A percentile compares a stretch with the other conserved stretches of the same genome.
These are phyloP conservation scores for Pagrus major DNA, from an alignment of 2,113 vertebrate species.

Conservation along the genomic window DNA sequence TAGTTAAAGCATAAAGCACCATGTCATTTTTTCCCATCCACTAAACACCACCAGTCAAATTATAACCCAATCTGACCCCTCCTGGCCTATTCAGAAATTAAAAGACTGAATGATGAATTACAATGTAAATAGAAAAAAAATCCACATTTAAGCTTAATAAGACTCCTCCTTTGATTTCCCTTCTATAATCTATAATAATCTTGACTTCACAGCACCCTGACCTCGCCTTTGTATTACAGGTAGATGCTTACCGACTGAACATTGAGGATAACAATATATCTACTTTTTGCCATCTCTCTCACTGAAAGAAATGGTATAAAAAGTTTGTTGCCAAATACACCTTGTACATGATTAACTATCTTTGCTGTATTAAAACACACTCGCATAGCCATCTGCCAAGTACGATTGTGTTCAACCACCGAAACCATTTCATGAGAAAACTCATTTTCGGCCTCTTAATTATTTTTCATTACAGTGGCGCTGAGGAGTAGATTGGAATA, in stretches of 20 bases:
- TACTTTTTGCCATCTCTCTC: slow-evolving; percentile 13
- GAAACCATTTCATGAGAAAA: slow-evolving; percentile 99
- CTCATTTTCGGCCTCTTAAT: slow-evolving; percentile 99
- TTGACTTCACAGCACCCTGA: background rate
- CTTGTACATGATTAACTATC: slow-evolving; percentile 95
- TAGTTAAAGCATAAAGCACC: background rate
- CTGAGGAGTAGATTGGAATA: slow-evolving; percentile 97
- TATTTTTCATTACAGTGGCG: slow-evolving; percentile 99
- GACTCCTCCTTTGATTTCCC: background rate
- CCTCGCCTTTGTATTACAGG: slow-evolving; percentile 2
- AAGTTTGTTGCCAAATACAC: slow-evolving; percentile 89
- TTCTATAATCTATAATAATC: too few species aligned
- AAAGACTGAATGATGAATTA: background rate
- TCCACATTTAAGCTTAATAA: background rate
- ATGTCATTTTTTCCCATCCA: background rate
- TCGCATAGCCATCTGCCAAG: slow-evolving; percentile 93
- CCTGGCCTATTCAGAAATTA: too few species aligned
- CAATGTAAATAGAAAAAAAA: background rate
- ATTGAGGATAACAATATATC: slow-evolving; percentile 14
- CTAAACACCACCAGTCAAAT: background rate
- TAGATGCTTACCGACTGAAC: slow-evolving; percentile 22
- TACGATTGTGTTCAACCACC: slow-evolving; percentile 95
- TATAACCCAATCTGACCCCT: background rate
- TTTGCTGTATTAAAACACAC: slow-evolving; percentile 95
- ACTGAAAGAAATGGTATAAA: slow-evolving; percentile 85